phyloP scores from a whole-genome alignment of 2,113 vertebrate genomes.

The Centrocercus urophasianus region DNA sequence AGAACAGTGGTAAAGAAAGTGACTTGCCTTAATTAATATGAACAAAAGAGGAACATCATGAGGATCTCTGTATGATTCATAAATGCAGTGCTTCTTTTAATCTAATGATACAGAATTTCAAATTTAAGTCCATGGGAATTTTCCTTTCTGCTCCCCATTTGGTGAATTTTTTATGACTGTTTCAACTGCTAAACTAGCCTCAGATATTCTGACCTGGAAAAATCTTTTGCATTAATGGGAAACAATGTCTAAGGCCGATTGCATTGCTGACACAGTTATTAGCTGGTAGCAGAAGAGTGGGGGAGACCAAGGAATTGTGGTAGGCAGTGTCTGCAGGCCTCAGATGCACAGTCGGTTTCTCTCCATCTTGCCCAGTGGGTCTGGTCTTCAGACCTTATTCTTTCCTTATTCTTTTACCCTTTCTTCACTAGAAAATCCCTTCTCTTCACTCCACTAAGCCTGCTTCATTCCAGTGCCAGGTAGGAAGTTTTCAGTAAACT shows the following conservation, averaged over 20 bases:
- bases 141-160: background rate
- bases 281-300: background rate
- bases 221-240: background rate
- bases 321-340: rapidly evolving
- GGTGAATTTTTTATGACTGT: background rate
- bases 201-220: background rate
- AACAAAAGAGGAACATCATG: background rate
- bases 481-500: background rate
- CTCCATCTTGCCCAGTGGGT: background rate
- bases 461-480: background rate
- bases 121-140: background rate
- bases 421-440: background rate
- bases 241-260: background rate
- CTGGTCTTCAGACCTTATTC: background rate
- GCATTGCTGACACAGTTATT: background rate
- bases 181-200: background rate
- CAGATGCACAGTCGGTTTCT: background rate
- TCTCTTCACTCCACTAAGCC: background rate
- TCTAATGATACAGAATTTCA: background rate
- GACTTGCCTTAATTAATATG: background rate
- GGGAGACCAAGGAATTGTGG: background rate
- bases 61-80: background rate
- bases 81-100: background rate
- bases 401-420: too few relatives aligned
- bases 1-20: background rate